Percentiles rank a stretch among this genome's conserved stretches.
Evolutionary conservation across 2,113 vertebrate species (phyloP).

Genomic region (Cisticola juncidis): DNA sequence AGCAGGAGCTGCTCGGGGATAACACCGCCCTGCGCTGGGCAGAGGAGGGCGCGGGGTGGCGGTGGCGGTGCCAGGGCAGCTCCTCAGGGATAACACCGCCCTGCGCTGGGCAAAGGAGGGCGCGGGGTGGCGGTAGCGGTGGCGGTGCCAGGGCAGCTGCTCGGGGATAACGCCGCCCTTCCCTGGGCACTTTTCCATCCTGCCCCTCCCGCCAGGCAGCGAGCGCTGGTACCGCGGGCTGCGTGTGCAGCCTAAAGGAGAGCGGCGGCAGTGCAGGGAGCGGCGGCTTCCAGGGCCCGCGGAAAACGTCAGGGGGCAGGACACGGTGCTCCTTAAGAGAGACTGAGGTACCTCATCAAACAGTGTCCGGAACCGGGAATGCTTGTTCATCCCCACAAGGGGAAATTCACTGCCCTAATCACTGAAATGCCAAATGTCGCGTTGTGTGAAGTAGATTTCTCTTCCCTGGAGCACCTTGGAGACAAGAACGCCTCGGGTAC

Average conservation of each 20-base stretch:
- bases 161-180: fast-evolving
- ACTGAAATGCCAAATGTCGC: background rate
- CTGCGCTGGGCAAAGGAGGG: no score
- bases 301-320: fast-evolving
- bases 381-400: background rate
- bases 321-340: background rate
- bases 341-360: background rate
- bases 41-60: fast-evolving
- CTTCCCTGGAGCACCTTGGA: background rate
- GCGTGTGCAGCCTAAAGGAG: background rate
- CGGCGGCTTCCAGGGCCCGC: fast-evolving
- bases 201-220: no score
- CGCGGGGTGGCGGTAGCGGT: fast-evolving
- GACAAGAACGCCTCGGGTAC: background rate
- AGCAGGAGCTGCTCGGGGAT: fast-evolving
- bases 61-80: fast-evolving
- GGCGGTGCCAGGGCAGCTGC: fast-evolving
- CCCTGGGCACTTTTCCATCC: fast-evolving
- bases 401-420: background rate
- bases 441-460: background rate
- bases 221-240: fast-evolving
- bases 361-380: background rate
- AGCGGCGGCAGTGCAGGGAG: background rate
- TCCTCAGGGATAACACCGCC: fast-evolving
- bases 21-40: fast-evolving